A percentile compares a stretch with the other conserved stretches of the same genome.
These are phyloP conservation scores for Echinops telfairi DNA, from an alignment of 2,113 vertebrate species.

Conservation along the genomic window DNA sequence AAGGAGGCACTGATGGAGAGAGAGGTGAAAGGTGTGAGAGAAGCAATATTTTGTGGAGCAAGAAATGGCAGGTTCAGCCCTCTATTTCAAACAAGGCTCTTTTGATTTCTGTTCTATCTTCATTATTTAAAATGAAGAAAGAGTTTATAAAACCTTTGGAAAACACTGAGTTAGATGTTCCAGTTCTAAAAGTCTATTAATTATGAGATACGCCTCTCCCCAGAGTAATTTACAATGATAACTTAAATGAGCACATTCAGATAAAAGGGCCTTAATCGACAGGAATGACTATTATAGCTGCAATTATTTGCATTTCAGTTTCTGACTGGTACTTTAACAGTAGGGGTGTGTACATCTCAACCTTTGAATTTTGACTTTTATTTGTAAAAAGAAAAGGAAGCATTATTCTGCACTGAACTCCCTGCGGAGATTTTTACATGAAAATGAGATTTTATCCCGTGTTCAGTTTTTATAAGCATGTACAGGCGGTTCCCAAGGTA, in stretches of 20 bases:
- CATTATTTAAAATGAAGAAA: slow-evolving; percentile 15
- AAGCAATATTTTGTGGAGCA: neutral
- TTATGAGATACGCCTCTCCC: neutral
- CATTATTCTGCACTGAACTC: neutral
- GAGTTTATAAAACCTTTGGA: slow-evolving; percentile 5
- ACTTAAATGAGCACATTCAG: slow-evolving; percentile 48
- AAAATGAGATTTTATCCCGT: slow-evolving; percentile 42
- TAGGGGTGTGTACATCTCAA: slow-evolving; percentile 22
- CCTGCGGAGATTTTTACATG: neutral
- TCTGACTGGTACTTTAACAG: slow-evolving; percentile 25
- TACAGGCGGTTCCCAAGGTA: neutral
- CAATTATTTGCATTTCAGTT: slow-evolving; percentile 59
- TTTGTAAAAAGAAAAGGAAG: neutral
- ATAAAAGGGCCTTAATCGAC: slow-evolving; percentile 26
- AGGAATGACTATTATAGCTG: slow-evolving; percentile 28
- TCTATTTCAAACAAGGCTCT: neutral
- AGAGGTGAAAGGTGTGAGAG: neutral
- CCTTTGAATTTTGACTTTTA: slow-evolving; percentile 59
- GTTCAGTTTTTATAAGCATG: neutral
- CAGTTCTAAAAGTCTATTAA: neutral
- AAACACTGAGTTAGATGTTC: slow-evolving; percentile 33
- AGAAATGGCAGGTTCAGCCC: neutral
- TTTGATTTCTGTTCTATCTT: neutral
- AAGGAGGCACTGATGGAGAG: neutral
- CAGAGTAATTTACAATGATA: neutral